Base-by-base conservation (phyloP, 2,797 vertebrate genomes). In the Gallinago stenura region DNA sequence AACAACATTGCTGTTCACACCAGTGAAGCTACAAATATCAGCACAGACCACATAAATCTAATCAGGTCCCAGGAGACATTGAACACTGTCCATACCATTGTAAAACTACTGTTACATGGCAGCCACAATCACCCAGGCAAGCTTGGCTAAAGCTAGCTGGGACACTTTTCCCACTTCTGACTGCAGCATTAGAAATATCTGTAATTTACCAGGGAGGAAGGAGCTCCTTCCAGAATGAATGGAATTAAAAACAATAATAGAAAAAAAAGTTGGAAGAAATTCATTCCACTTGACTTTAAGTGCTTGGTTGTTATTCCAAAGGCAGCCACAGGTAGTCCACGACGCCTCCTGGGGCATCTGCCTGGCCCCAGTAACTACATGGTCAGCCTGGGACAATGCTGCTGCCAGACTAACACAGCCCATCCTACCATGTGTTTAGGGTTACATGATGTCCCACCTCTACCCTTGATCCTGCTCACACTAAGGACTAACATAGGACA, bases 1-100 rank as follows among this genome's bases (percentile, higher is more conserved):
- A 91, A 61, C 37, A 65, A 31, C 57, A 78, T 2, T 57, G 33
- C 76, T 65, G 19, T 45, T 90, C 66, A 69, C 58, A 82, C 22
- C 33, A 84, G 37, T 18, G 54, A 90, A 86, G 62, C 70, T 66
- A 65, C 46, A 87, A 95, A 50, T 91, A 90, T 8, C 88, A 93
- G 69, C 35, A 87, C n/a, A 83, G 77, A 46, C 30, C 58, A 83
- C 51, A 65, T 79, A 90, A 90, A 93, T 84, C 70, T 76, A 76
- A 87, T 82, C 58, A 75, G 45, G 24, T 56, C 45, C 26, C 70
- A 62, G 35, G 10, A 65, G 39, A n/a, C 73, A 61, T 57, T 84
- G 80, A 87, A 54, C 65, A 80, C 70, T 70, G 83, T 78, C 73
- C 76, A 57, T 64, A 77, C 18, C 28, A 51, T 1, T 11, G 90